Base-by-base conservation (phyloP, 2,888 invertebrate genomes). In the Pherbina coryleti region DNA sequence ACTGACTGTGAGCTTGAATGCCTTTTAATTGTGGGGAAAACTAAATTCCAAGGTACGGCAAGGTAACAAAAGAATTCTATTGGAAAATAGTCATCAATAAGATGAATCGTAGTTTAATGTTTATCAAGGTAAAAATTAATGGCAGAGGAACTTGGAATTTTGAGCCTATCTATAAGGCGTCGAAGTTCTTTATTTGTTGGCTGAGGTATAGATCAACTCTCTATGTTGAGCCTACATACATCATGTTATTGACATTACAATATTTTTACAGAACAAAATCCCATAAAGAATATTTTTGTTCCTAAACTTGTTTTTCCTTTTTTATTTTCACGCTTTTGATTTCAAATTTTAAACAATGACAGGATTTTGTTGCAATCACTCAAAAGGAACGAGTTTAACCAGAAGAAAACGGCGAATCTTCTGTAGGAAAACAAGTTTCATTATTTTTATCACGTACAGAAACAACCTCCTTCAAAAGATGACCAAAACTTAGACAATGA, bases 371-470 rank as follows among this genome's bases (percentile, higher is more conserved):
- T 17, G 28, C 62, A 73, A 60, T 72, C 72, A 55, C 5, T 72
- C 57, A 72, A 34, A 70, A 31, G n/a, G 49, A 73, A 73, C 73
- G 4, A 73, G 73, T 73, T 73, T 62, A 25, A 44, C 28, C 17
- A n/a, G 49, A 25, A n/a, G 28, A 44, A 22, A 37, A 60, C 11
- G 11, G 44, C 19, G 28, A 53, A 53, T 11, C 66, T 11, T 34
- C 17, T 9, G 19, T 19, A 25, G 37, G 25, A 72, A 49, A 75
- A 75, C 75, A 37, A 17, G 75, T 75, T 75, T 55, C 19, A 34
- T 55, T 25, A 67, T 28, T 66, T 67, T 14, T 31, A 55, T 67
- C 75, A 75, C 75, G 75, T 75, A 66, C 31, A 31, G 51, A 53
- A 53, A 28, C 31, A 31, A 31, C 17, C 66, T 28, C 3, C 34